Conservation (phyloP, 2,797 vertebrate species). For the Columba guinea region DNA sequence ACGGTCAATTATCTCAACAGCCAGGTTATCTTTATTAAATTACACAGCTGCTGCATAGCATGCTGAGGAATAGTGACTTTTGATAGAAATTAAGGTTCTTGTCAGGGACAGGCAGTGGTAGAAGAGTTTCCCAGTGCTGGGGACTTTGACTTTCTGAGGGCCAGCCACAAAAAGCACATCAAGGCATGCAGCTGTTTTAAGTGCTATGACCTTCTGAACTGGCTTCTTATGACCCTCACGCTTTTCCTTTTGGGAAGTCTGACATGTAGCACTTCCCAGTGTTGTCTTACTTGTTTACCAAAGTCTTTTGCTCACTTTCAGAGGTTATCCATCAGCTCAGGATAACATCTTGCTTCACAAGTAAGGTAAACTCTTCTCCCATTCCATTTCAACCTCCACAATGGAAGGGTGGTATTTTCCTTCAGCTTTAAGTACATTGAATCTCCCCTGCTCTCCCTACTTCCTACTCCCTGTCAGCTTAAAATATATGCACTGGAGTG, state of each 20-base stretch:
- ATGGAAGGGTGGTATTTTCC: neutral
- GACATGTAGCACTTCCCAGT: neutral
- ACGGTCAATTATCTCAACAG: neutral
- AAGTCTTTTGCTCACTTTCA: neutral
- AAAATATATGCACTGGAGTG: neutral
- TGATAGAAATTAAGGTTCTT: neutral
- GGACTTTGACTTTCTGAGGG: neutral
- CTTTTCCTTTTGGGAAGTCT: neutral
- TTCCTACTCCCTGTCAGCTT: neutral
- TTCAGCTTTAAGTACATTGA: neutral
- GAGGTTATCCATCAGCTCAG: neutral
- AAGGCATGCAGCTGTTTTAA: neutral
- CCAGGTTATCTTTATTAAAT: slow-evolving; percentile 17
- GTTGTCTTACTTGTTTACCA: neutral
- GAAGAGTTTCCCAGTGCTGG: neutral
- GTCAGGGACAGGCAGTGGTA: neutral
- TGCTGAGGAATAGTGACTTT: neutral
- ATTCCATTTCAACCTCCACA: neutral
- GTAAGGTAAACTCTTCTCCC: neutral
- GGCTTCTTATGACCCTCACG: neutral
- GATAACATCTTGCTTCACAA: neutral
- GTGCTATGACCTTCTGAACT: neutral
- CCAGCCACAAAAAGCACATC: neutral
- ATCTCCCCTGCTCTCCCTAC: neutral
- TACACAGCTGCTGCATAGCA: neutral